Evolutionary conservation across 2,888 invertebrate species (phyloP).

Genomic region (Chrysolina haemoptera): DNA sequence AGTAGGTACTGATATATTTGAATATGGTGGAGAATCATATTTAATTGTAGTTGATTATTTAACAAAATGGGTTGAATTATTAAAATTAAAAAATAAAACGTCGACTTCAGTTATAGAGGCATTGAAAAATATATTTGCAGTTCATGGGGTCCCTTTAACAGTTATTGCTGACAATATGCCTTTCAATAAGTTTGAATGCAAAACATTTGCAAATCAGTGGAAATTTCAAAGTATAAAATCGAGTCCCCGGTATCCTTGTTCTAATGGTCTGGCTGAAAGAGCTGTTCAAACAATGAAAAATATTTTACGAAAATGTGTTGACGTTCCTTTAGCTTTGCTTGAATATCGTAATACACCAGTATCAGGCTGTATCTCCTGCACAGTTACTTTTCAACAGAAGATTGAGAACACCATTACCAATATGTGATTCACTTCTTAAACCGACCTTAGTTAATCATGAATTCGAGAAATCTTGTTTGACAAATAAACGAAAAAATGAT

Average conservation of each 20-base stretch:
- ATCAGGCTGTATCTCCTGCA: constrained; percentile 40
- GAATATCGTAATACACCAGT: no score
- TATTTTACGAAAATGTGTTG: no score
- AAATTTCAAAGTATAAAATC: not conserved
- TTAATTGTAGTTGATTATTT: not conserved
- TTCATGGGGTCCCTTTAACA: no score
- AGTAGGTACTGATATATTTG: not conserved
- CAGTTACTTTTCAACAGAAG: constrained; percentile 46
- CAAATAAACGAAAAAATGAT: no score
- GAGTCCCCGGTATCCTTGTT: constrained; percentile 1
- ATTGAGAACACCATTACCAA: no score
- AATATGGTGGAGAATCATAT: not conserved
- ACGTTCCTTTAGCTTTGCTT: no score
- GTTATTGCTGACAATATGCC: no score
- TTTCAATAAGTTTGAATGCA: not conserved
- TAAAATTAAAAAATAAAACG: not conserved
- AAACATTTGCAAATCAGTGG: not conserved
- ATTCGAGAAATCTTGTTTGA: no score
- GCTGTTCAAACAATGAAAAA: no score
- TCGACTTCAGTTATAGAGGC: not conserved
- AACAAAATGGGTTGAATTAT: not conserved
- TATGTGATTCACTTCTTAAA: no score
- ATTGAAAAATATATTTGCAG: no score
- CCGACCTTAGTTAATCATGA: constrained; percentile 13
- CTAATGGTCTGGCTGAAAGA: no score